These are phyloP conservation scores for Patiria miniata DNA, from an alignment of 35 echinoderm and acorn worm genomes.

Conservation along the genomic window DNA sequence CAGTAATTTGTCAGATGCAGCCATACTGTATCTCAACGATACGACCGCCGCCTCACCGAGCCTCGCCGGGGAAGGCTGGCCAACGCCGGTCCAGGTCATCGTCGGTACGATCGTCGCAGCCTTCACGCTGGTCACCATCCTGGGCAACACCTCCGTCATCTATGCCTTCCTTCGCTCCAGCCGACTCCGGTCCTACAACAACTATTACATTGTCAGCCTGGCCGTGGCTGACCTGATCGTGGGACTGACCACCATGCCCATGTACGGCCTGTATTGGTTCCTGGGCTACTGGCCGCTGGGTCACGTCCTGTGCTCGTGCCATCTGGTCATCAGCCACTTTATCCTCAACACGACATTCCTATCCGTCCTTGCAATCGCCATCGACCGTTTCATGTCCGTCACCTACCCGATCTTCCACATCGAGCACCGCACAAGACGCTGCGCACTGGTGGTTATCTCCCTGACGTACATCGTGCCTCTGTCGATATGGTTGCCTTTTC, in stretches of 20 bases:
- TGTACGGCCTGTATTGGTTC: constrained; percentile 1
- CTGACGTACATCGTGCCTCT: too few species aligned
- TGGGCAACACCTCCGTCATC: constrained; percentile 28
- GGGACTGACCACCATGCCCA: background rate
- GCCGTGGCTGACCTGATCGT: constrained; percentile 17
- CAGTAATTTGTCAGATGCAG: too few species aligned
- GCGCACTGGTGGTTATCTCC: too few species aligned
- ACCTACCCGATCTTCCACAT: background rate
- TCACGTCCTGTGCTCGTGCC: background rate
- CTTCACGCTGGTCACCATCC: background rate
- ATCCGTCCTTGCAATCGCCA: constrained; percentile 4
- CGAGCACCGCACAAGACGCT: background rate
- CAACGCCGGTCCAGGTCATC: too few species aligned
- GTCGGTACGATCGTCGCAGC: background rate
- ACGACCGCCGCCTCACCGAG: too few species aligned
- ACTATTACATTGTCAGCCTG: background rate
- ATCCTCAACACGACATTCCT: constrained; percentile 4
- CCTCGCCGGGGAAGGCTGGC: too few species aligned
- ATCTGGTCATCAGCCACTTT: constrained; percentile 2
- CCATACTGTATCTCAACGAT: too few species aligned
- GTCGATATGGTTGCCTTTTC: too few species aligned
- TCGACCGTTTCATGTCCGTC: constrained; percentile 1
- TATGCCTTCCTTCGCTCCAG: constrained; percentile 8
- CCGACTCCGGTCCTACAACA: constrained; percentile 8
- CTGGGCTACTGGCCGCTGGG: constrained; percentile 26